Conservation (phyloP, 2,797 vertebrate species). For the Mustela erminea region DNA sequence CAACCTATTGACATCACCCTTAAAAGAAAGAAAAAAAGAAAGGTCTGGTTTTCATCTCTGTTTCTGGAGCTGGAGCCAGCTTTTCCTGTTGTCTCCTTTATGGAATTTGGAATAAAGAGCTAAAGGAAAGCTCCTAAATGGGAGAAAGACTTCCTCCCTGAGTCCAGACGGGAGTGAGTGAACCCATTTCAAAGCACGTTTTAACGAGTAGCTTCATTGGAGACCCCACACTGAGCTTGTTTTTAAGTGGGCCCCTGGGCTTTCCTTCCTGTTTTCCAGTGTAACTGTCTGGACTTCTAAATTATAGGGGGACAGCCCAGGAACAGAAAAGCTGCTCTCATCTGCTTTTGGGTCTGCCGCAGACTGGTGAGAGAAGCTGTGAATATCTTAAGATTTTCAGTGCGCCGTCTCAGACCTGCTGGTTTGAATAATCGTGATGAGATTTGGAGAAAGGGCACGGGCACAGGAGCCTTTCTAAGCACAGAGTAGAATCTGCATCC, state of each 20-base stretch:
- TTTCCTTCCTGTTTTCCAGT: conserved; percentile 63
- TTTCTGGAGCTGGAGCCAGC: conserved; percentile 7
- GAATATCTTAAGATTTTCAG: not conserved
- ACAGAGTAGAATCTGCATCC: not conserved
- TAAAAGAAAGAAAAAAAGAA: not conserved
- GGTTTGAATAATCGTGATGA: not conserved
- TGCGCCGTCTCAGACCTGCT: not conserved
- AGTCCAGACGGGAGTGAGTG: not conserved
- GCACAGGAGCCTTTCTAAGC: not conserved
- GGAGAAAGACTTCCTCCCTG: not conserved
- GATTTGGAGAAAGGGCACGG: conserved; percentile 23
- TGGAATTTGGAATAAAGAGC: conserved; percentile 28
- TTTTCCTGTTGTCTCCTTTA: conserved; percentile 51
- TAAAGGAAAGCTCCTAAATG: not conserved
- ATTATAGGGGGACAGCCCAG: conserved; percentile 72
- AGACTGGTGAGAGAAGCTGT: not conserved
- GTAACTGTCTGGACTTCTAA: conserved; percentile 78
- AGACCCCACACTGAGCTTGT: conserved; percentile 63
- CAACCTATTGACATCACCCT: not conserved
- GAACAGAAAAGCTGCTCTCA: conserved; percentile 38
- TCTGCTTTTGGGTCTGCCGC: not conserved
- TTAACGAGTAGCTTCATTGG: not conserved
- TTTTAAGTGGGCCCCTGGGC: conserved; percentile 45
- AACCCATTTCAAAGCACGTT: conserved; percentile 23
- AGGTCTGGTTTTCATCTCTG: conserved; percentile 67